Conservation (phyloP, 2,888 invertebrate species). For the Aproaerema taeniolella region DNA sequence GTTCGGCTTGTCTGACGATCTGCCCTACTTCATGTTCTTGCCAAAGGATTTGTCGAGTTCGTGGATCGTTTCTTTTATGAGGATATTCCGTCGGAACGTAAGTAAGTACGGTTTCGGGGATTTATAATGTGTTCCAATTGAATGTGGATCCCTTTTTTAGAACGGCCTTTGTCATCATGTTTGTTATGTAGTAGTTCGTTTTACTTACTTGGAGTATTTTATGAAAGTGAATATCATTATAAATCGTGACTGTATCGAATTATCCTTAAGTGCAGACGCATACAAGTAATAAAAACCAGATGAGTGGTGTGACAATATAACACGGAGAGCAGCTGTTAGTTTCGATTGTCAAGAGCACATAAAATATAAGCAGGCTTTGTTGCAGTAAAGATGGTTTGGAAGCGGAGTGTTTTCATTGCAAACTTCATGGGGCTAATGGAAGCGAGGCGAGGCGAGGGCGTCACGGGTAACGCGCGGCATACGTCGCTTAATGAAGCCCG, state of each 20-base stretch:
- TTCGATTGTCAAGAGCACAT: conserved; percentile 65
- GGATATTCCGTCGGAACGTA: conserved; percentile 59
- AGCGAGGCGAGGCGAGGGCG: conserved; percentile 33
- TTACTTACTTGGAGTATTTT: no score
- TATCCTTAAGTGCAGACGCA: no score
- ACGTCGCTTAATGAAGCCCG: conserved; percentile 68
- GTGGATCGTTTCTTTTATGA: conserved; percentile 71
- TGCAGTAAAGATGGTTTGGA: conserved; percentile 56
- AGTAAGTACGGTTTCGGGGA: conserved; percentile 65
- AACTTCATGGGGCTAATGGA: conserved; percentile 61
- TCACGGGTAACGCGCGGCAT: conserved; percentile 66
- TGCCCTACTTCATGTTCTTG: conserved; percentile 73
- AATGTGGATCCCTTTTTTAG: conserved; percentile 38
- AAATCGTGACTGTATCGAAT: no score
- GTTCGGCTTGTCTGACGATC: conserved; percentile 69
- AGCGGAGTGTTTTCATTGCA: conserved; percentile 63
- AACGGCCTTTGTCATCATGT: conserved; percentile 31
- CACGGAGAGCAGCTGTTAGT: conserved; percentile 47
- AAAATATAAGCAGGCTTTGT: conserved; percentile 68
- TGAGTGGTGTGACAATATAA: conserved; percentile 36
- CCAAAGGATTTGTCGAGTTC: conserved; percentile 73
- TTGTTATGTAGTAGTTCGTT: no score
- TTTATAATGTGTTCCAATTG: conserved; percentile 62
- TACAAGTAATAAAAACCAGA: conserved; percentile 61
- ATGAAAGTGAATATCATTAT: no score